These are phyloP conservation scores for Palythoa grandis DNA, from an alignment of 92 coral and sea anemone species.

Conservation along the genomic window DNA sequence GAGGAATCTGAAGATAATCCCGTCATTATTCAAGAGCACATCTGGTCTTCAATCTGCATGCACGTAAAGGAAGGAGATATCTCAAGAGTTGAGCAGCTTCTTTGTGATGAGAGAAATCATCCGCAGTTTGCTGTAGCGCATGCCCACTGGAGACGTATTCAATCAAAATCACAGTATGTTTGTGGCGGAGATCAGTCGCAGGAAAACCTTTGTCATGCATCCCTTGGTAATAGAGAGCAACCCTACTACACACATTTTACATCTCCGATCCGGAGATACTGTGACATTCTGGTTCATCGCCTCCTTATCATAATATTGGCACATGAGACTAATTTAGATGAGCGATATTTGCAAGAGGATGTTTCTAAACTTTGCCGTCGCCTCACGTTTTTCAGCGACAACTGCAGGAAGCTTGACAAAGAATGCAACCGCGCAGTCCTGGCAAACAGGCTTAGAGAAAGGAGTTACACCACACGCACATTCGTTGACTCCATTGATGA, in stretches of 20 bases:
- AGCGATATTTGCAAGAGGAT: constrained; percentile 51
- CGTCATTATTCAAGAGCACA: constrained; percentile 46
- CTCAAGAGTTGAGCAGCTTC: constrained; percentile 39
- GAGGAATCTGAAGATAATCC: constrained; percentile 26
- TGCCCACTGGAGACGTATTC: constrained; percentile 60
- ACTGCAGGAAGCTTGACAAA: not conserved
- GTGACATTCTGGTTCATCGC: constrained; percentile 89
- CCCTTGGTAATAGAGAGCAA: constrained; percentile 32
- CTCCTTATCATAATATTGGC: constrained; percentile 44
- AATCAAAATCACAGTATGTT: constrained; percentile 53
- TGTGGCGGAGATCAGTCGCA: constrained; percentile 47
- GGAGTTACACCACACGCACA: constrained; percentile 51
- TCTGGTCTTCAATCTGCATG: constrained; percentile 50
- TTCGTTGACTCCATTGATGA: constrained; percentile 67
- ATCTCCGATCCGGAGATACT: constrained; percentile 95
- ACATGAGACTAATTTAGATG: constrained; percentile 1
- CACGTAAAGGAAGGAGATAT: constrained; percentile 40
- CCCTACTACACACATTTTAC: constrained; percentile 79
- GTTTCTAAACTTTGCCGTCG: too few species aligned
- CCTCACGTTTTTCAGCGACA: too few species aligned
- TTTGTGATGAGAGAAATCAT: constrained; percentile 59
- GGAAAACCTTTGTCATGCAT: constrained; percentile 21
- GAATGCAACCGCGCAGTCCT: constrained; percentile 68
- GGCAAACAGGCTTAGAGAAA: constrained; percentile 60
- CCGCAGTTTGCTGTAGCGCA: constrained; percentile 74